Conservation (phyloP, 1,140 invertebrate genomes). For the Pseudomyrmex concolor region DNA sequence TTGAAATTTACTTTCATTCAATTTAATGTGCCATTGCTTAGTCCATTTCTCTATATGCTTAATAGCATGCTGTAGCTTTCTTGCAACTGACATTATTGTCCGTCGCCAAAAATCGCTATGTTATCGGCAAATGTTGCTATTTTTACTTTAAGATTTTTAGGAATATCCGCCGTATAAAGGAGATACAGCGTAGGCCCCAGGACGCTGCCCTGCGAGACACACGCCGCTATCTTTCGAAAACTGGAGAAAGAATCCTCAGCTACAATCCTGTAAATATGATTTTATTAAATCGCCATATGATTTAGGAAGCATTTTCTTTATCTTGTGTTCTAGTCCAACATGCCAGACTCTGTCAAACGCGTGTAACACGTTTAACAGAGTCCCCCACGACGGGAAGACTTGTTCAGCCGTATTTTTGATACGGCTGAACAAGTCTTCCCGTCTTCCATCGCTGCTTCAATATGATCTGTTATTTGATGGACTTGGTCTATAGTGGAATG, state of each 20-base stretch:
- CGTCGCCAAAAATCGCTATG: conserved; percentile 66
- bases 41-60: neutral
- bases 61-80: neutral
- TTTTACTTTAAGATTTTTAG: neutral
- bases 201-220: neutral
- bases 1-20: neutral
- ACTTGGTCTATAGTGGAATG: neutral
- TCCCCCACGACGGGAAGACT: no score
- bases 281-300: neutral
- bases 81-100: neutral
- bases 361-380: neutral
- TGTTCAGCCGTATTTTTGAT: no score
- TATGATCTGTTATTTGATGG: neutral
- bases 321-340: conserved; percentile 63
- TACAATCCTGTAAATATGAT: neutral
- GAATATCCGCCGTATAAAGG: conserved; percentile 52
- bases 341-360: neutral
- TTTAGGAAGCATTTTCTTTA: conserved; percentile 5
- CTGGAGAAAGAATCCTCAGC: neutral
- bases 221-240: neutral
- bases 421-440: neutral
- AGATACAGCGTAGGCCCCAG: neutral
- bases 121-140: conserved; percentile 68
- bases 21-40: neutral
- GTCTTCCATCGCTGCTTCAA: conserved; percentile 10